Evolutionary conservation across 2,888 invertebrate genomes (phyloP), one percentile per base, ranked within the genome.

Genomic region (Dryobotodes eremita): DNA sequence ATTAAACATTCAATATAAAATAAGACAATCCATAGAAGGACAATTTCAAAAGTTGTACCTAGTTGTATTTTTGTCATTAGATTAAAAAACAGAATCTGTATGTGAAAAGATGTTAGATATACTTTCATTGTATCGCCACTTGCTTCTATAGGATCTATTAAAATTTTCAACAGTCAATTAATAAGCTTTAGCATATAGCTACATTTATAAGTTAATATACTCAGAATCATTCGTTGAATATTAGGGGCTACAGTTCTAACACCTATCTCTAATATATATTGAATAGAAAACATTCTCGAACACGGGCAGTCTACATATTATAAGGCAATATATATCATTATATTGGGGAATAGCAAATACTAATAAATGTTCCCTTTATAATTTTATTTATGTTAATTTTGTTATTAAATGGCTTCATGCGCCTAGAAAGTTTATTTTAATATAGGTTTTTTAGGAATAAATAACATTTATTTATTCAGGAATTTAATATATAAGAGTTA

Each of bases 261-360:
- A 83, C 10, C 87, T 88, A 87, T 42, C 4, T 81, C 73, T 82
- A 82, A 88, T 85, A 76, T 75, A 55, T 66, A 53, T 50, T 75
- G 75, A 65, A 53, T 76, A 77, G 68, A 77, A 85, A 73, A 72
- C 0, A 74, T 85, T 80, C 17, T 86, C 31, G 36, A 80, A 84
- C 62, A 80, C 68, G 75, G 71, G 70, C 87, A 85, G 88, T 85
- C 87, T 84, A 86, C 87, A 71, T 36, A 62, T 36, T 76, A 61
- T 86, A 88, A 86, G 89, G 86, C 86, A 59, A 86, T 88, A 88
- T 57, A 88, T 86, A 86, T 73, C 2, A 70, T 78, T 74, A 69
- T 78, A 68, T 71, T 64, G 61, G 59, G 84, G 71, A 78, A 83
- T 74, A 61, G 68, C 73, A 86, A 77, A 23, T 71, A 68, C 62